A percentile compares a stretch with the other conserved stretches of the same genome.
Conservation (phyloP, 1,140 invertebrate species). For the Medauroidea extradentata region DNA sequence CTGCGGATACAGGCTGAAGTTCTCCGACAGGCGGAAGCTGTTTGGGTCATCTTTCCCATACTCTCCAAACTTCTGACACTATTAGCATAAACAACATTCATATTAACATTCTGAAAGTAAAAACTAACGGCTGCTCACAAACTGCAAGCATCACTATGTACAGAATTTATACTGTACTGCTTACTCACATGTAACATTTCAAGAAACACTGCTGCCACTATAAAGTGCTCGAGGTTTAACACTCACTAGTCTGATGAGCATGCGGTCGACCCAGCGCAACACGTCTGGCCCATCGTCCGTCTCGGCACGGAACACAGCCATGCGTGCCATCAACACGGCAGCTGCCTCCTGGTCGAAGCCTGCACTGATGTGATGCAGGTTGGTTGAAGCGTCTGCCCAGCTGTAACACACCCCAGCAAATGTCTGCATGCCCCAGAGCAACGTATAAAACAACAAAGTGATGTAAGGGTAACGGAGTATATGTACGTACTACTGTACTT, state of each 20-base stretch:
- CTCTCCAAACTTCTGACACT: slow-evolving; percentile 99
- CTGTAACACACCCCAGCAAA: slow-evolving; percentile 41
- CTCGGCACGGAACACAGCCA: slow-evolving; percentile 94
- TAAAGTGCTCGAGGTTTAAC: too few species aligned
- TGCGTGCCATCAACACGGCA: slow-evolving; percentile 93
- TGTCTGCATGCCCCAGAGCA: too few species aligned
- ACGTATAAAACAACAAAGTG: too few species aligned
- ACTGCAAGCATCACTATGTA: too few species aligned
- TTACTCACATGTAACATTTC: too few species aligned
- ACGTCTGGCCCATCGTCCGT: slow-evolving; percentile 96
- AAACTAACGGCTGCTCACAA: too few species aligned
- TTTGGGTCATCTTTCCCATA: slow-evolving; percentile 97
- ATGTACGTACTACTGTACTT: too few species aligned
- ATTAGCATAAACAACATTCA: slow-evolving; percentile 36
- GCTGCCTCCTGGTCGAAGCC: slow-evolving; percentile 98
- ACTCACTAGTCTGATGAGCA: slow-evolving; percentile 90
- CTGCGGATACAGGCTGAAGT: slow-evolving; percentile 97
- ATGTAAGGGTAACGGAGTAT: too few species aligned
- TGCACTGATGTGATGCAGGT: slow-evolving; percentile 77
- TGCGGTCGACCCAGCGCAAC: slow-evolving; percentile 95
- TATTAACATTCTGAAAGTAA: too few species aligned
- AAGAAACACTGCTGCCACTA: too few species aligned
- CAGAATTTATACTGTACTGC: too few species aligned
- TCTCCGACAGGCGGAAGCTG: slow-evolving; percentile 92
- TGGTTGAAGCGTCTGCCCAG: slow-evolving; percentile 78